Base-by-base conservation (phyloP, 2,113 vertebrate genomes). In the Acanthisitta chloris region DNA sequence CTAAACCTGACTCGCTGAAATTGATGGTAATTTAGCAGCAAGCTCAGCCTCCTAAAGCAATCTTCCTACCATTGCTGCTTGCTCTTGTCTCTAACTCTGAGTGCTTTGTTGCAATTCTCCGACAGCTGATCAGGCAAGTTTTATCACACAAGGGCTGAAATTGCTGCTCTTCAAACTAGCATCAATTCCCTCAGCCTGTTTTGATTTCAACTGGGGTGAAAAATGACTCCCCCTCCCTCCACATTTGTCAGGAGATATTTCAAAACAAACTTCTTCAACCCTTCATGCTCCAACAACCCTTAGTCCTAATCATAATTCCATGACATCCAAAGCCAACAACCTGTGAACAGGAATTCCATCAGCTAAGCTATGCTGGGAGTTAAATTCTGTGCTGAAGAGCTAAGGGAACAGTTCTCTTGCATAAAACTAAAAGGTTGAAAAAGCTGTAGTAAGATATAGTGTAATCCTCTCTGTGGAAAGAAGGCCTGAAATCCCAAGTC, bases 141-240 rank as follows among this genome's bases (percentile, higher is more conserved):
- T 69, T 77, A 78, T 64, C 86, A 51, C 69, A 43, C 69, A 13
- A 4, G 3, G 54, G 42, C 38, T 83, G 70, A 48, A 92, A 58
- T 14, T 0, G 0, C 54, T 29, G 26, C 45, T 70, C 3, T 59
- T 81, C 62, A 78, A 67, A 38, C 16, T 1, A 8, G 28, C 51
- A 43, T 17, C 3, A 45, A 54, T 45, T 77, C 40, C 52, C 65
- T 91, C n/a, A 43, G n/a, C 54, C 51, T 48, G 33, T 36, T 96
- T 57, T n/a, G 24, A 81, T 77, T 92, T 90, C 46, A 78, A 8
- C 81, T 69, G 26, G 16, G 5, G 28, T 45, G 25, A 90, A 77
- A 62, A 92, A 76, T 15, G 0, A 38, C 62, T 81, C 36, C 34
- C 61, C 62, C 69, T 54, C 91, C 91, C 87, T 69, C 73, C 28